Conservation (phyloP, 2,113 vertebrate genomes). For the Pomatorhinus ruficollis region DNA sequence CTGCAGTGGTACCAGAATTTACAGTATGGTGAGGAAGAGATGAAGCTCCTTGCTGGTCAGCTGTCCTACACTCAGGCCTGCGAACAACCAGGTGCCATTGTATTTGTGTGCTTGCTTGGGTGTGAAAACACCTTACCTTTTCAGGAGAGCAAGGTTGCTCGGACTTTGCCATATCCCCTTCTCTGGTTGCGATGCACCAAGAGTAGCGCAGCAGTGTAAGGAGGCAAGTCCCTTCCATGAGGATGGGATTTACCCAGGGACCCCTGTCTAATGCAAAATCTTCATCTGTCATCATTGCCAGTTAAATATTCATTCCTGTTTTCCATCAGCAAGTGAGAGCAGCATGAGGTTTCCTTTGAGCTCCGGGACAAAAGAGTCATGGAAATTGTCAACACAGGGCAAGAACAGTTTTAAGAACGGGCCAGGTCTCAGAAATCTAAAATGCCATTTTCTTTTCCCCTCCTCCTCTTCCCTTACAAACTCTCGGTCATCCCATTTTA, state of each 20-base stretch:
- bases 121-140: neutral
- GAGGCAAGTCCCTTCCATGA: neutral
- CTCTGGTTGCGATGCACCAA: fast-evolving
- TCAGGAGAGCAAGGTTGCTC: neutral
- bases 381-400: constrained; percentile 30
- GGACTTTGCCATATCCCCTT: neutral
- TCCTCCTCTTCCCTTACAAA: neutral
- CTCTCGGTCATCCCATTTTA: neutral
- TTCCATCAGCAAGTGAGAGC: constrained; percentile 18
- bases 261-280: neutral
- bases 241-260: neutral
- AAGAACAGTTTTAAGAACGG: constrained; percentile 29
- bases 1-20: neutral
- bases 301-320: constrained; percentile 32
- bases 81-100: neutral
- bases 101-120: neutral
- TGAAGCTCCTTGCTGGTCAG: neutral
- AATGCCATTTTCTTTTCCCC: neutral
- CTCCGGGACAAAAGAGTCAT: neutral
- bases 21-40: neutral
- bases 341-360: constrained; percentile 19
- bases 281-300: constrained; percentile 25
- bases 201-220: neutral
- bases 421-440: neutral
- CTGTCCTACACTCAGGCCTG: neutral